phyloP scores from a whole-genome alignment of 2,888 invertebrate genomes.

The Cerastoderma edule region DNA sequence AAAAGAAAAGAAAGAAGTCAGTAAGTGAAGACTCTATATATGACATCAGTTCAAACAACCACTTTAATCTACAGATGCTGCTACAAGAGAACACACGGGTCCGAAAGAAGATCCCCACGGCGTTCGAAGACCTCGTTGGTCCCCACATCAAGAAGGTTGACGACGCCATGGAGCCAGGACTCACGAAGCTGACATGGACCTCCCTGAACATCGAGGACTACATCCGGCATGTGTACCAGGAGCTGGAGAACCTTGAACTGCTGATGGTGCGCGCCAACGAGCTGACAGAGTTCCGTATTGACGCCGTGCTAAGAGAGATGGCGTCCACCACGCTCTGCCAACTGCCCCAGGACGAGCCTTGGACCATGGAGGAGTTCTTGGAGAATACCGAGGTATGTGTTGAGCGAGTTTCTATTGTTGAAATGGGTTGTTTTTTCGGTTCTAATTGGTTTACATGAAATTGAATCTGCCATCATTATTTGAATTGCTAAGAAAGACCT shows the following conservation, averaged over 20 bases:
- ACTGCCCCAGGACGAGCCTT: slow-evolving; percentile 92
- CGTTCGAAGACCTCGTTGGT: slow-evolving; percentile 94
- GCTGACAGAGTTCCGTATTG: slow-evolving; percentile 87
- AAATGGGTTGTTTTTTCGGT: neutral
- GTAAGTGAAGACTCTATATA: neutral
- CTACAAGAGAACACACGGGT: slow-evolving; percentile 83
- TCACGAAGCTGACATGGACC: slow-evolving; percentile 93
- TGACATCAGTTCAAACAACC: neutral
- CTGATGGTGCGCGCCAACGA: slow-evolving; percentile 86
- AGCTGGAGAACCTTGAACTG: slow-evolving; percentile 92
- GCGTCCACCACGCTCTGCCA: slow-evolving; percentile 92
- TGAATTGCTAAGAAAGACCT: no score
- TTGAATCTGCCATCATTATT: no score
- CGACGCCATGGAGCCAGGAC: slow-evolving; percentile 89
- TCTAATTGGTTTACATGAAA: neutral
- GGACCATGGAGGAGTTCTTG: slow-evolving; percentile 94
- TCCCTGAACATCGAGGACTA: slow-evolving; percentile 89
- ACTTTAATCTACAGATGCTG: slow-evolving; percentile 80
- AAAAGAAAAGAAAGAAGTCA: neutral
- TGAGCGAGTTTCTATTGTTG: no score
- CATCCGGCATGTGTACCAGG: slow-evolving; percentile 87
- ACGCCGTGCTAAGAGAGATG: slow-evolving; percentile 94
- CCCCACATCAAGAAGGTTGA: slow-evolving; percentile 94
- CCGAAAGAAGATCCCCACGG: slow-evolving; percentile 86
- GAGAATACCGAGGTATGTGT: slow-evolving; percentile 89